Base-by-base conservation (phyloP, 1,140 invertebrate species). In the Rhyacophila brunnea region DNA sequence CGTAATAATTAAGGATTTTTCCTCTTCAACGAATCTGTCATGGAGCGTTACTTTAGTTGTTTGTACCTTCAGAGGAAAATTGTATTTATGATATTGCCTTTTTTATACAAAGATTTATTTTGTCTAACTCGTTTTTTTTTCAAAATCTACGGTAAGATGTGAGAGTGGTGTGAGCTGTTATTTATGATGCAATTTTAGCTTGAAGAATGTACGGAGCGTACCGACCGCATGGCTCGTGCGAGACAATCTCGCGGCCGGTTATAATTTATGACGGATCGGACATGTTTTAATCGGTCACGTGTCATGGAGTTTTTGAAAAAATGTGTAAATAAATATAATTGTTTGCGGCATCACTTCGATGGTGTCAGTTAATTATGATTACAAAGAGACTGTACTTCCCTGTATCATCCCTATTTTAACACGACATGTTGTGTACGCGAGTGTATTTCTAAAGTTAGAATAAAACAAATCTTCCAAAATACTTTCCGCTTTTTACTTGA, bases 51-150 rank as follows among this genome's bases (percentile, higher is more conserved):
- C 35, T 48, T 58, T 36, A 35, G 51, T 54, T 53, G 45, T 52
- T 38, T 34, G 40, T 38, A 35, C 42, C 40, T 58, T 15, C 15
- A 14, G 18, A 43, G 50, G 48, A 28, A 44, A 56, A 35, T 40
- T 47, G 44, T 55, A 63, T 59, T 58, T 58, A 28, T 63, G 47
- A 52, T 58, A 58, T 54, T 54, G 54, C 58, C 56, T 54, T 58
- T 64, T 52, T 62, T 60, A 50, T 43, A 61, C 47, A 61, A 64
- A 64, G 43, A 60, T 64, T 60, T 64, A 64, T 64, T 64, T 64
- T 64, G 44, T 64, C 58, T 60, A 60, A 52, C 47, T 44, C 48
- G 49, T 60, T 57, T 63, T 54, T 62, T 34, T 28, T 40, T 45
- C 43, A 45, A 36, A 46, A 42, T 40, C 52, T 59, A 51, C 49